Evolutionary conservation across 2,888 invertebrate species (phyloP), one percentile per base, ranked within the genome.

Genomic region (Apomyelois bistriatella): DNA sequence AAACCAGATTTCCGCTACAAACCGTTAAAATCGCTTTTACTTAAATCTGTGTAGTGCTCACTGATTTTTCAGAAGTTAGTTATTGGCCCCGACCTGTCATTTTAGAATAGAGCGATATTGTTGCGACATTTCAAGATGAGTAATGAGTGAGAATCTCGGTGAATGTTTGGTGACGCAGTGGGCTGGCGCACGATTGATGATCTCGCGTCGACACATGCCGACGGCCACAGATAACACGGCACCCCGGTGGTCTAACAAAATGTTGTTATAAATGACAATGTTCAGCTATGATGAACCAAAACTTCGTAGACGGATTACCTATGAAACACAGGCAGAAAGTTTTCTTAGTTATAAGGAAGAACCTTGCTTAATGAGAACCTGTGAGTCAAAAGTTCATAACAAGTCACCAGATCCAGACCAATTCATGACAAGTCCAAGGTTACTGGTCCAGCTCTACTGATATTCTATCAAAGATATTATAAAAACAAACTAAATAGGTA

Each of bases 121-220:
- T 68, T 65, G 55, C 58, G 15, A n/a, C n/a, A n/a, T n/a, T n/a
- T n/a, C n/a, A n/a, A 13, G 37, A 49, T 49, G 48, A 49, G 38
- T 38, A 49, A 49, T 49, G 48, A 38, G 15, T 30, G 30, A 10
- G 15, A 40, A 49, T 13, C 28, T 37, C 48, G 10, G 28, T 8
- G 22, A 32, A 43, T 6, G 28, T 42, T 10, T 42, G n/a, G 42
- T 43, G 43, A 30, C 28, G 43, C 36, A 12, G 22, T 64, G 62
- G 64, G 71, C 66, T 57, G 54, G 67, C 61, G 64, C 67, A 78
- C 63, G 73, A 85, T 82, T 85, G 79, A 83, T 86, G 82, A 72
- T 73, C 62, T 57, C 62, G 58, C 61, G 73, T 70, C 76, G 62
- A 56, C 71, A 64, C 65, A 59, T 63, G 61, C 28, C 59, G 58